These are phyloP conservation scores for Anneissia japonica DNA, from an alignment of 35 echinoderm and acorn worm genomes.

Conservation along the genomic window DNA sequence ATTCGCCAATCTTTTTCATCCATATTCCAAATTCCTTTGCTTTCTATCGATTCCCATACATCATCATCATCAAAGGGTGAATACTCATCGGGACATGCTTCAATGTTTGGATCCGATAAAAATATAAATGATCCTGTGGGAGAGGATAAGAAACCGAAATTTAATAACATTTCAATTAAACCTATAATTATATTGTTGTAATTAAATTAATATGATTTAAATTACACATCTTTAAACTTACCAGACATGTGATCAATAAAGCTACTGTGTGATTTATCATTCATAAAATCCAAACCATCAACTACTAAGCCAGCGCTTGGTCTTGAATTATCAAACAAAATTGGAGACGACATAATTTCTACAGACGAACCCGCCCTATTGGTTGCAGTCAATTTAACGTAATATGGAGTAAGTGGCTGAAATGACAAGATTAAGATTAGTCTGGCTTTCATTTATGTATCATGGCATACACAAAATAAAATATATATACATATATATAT, in stretches of 20 bases:
- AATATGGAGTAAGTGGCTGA: constrained; percentile 27
- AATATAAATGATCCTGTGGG: constrained; percentile 21
- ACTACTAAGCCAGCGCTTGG: constrained; percentile 23
- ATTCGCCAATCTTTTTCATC: constrained; percentile 8
- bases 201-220: too few relatives aligned
- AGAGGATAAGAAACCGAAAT: too few relatives aligned
- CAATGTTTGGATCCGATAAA: not conserved
- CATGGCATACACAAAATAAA: too few relatives aligned
- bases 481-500: too few relatives aligned
- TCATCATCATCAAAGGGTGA: not conserved
- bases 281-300: constrained; percentile 38
- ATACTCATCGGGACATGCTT: not conserved
- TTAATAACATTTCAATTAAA: too few relatives aligned
- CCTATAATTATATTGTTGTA: too few relatives aligned
- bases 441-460: too few relatives aligned
- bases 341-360: constrained; percentile 1
- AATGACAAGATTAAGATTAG: too few relatives aligned
- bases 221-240: not conserved
- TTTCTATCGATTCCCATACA: not conserved
- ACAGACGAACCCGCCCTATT: constrained; percentile 18
- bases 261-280: not conserved
- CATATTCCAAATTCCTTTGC: constrained; percentile 35
- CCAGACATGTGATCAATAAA: constrained; percentile 11
- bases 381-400: constrained; percentile 13
- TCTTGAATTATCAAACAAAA: constrained; percentile 16